Percentiles rank a stretch among this genome's conserved stretches.
Evolutionary conservation across 2,888 invertebrate species (phyloP).

Genomic region (Steromphala cineraria): DNA sequence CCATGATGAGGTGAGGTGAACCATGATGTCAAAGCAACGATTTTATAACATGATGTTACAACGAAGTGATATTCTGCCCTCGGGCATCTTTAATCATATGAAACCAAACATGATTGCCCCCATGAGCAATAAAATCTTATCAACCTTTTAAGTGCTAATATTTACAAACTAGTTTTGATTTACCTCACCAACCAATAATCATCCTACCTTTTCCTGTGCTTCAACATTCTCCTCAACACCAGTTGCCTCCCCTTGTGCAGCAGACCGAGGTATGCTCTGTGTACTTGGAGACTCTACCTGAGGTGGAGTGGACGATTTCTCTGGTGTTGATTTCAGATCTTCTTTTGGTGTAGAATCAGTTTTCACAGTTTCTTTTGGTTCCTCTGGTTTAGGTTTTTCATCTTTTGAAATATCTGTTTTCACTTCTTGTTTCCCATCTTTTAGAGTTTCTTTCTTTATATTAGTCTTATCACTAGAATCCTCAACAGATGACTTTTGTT

Average conservation of each 20-base stretch:
- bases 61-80: no score
- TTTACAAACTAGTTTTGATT: no score
- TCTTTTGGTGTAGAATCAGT: not conserved
- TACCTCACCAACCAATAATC: no score
- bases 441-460: slow-evolving; percentile 6
- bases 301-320: not conserved
- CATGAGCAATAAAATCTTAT: no score
- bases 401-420: slow-evolving; percentile 22
- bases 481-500: not conserved
- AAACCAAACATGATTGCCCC: no score
- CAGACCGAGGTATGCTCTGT: not conserved
- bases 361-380: not conserved
- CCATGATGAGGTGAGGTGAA: no score
- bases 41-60: no score
- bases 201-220: not conserved
- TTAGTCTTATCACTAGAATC: not conserved
- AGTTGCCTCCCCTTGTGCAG: slow-evolving; percentile 15
- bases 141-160: no score
- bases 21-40: no score
- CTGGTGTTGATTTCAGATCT: not conserved
- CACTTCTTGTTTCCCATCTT: slow-evolving; percentile 23
- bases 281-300: not conserved
- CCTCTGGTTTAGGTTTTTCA: not conserved
- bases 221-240: not conserved
- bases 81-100: no score